Evolutionary conservation across 2,888 invertebrate genomes (phyloP), one percentile per base, ranked within the genome.

Genomic region (Nudaria mundana): DNA sequence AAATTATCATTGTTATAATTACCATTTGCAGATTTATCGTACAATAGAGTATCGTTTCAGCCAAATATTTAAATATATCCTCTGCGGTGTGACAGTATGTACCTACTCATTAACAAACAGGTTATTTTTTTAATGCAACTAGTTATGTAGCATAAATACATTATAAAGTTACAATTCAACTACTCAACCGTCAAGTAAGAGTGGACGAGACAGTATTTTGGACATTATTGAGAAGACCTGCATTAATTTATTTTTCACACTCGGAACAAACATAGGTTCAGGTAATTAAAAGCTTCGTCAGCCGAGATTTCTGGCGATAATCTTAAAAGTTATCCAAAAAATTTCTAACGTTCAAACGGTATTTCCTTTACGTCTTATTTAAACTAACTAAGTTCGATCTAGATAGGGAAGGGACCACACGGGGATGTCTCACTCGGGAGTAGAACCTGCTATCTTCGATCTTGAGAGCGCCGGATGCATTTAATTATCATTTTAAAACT

Each of bases 391-490:
- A 55, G 66, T 73, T 65, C 61, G 76, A 84, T 84, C 78, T 71
- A 65, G 80, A 81, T 81, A 80, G 50, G 71, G 70, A 59, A 60
- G 66, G 65, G 84, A 83, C 84, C 84, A 82, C 85, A 83, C 81
- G 62, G 78, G 69, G 70, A 82, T 64, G 73, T 66, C 77, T 81
- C 75, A 81, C 76, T 81, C 76, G 67, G 73, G 68, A 70, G 62
- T 62, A 70, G 66, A 72, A 70, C 64, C 54, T 56, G 44, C 65
- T 83, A 85, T 85, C 84, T 77, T 25, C 45, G 56, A 85, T 84
- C 83, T 81, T 56, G 55, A 51, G 51, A 59, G 62, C 59, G 58
- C 62, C 56, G 65, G 56, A 47, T 60, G 55, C 56, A 64, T 71
- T 71, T 73, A 73, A 73, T 73, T 73, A 73, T 67, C 66, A 53